phyloP scores from a whole-genome alignment of 2,113 vertebrate genomes.

The Haemorhous mexicanus region DNA sequence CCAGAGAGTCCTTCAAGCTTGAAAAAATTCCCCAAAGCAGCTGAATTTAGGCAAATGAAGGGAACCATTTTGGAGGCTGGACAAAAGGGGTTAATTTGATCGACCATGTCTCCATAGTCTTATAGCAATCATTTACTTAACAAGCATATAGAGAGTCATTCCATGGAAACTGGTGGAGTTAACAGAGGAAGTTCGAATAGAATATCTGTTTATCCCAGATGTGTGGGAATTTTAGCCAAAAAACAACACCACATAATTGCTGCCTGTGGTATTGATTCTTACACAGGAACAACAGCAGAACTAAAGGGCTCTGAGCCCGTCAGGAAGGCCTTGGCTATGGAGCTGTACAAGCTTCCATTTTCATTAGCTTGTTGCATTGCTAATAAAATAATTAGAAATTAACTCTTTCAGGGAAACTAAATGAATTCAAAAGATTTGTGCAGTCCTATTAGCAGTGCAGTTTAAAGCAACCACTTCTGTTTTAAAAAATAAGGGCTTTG shows the following conservation, averaged over 20 bases:
- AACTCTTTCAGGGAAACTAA: not conserved
- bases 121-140: constrained; percentile 82
- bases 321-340: not conserved
- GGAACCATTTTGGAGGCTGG: constrained; percentile 56
- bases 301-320: not conserved
- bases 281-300: constrained; percentile 37
- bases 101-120: constrained; percentile 77
- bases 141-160: constrained; percentile 71
- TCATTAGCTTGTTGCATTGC: constrained; percentile 14
- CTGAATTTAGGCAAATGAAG: constrained; percentile 79
- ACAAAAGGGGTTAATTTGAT: constrained; percentile 86
- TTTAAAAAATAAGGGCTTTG: not conserved
- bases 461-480: not conserved
- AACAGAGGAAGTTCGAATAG: constrained; percentile 75
- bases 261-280: constrained; percentile 40
- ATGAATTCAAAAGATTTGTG: not conserved
- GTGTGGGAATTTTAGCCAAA: constrained; percentile 80
- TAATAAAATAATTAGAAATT: constrained; percentile 51
- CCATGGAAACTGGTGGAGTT: constrained; percentile 70
- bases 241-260: constrained; percentile 47
- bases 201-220: constrained; percentile 75
- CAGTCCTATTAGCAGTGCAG: not conserved
- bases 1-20: constrained; percentile 69
- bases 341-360: constrained; percentile 11
- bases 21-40: constrained; percentile 71